Conservation (phyloP, 2,797 vertebrate species). For the Gymnoscopelus microlampas region DNA sequence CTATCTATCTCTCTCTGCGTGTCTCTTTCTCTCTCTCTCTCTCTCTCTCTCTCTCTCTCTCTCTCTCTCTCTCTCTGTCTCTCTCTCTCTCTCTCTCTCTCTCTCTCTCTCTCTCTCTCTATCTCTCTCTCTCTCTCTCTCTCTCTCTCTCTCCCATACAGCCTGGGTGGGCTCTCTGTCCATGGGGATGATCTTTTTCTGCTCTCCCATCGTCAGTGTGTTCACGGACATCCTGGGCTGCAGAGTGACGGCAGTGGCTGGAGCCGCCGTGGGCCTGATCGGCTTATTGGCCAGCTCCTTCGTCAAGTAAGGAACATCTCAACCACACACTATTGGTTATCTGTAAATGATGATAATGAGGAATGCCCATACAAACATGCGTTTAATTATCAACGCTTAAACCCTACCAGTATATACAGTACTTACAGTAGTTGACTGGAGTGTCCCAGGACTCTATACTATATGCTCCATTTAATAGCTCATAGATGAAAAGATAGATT, state of each 20-base stretch:
- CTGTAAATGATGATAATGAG: too few relatives aligned
- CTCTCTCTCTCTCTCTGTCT: background rate
- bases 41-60: background rate
- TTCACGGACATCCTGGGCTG: slow-evolving; percentile 94
- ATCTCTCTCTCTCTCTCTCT: slow-evolving; percentile 12
- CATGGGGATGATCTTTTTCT: slow-evolving; percentile 99
- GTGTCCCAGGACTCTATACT: too few relatives aligned
- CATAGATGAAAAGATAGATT: too few relatives aligned
- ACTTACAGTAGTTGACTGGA: too few relatives aligned
- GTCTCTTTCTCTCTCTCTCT: background rate
- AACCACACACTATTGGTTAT: background rate
- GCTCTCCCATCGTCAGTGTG: slow-evolving; percentile 93
- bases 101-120: slow-evolving; percentile 10
- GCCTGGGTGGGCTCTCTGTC: slow-evolving; percentile 95
- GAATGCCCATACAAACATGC: too few relatives aligned
- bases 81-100: background rate
- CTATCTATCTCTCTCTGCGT: background rate
- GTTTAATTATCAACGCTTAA: too few relatives aligned
- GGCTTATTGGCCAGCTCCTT: slow-evolving; percentile 94
- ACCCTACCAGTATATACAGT: too few relatives aligned
- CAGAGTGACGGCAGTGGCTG: slow-evolving; percentile 87
- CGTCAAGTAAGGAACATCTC: slow-evolving; percentile 84
- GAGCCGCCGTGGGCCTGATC: slow-evolving; percentile 87
- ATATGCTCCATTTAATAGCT: too few relatives aligned
- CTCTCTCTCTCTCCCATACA: slow-evolving; percentile 67